These are phyloP conservation scores for Zaprionus vittiger DNA, from an alignment of 1,140 invertebrate genomes.

Conservation along the genomic window DNA sequence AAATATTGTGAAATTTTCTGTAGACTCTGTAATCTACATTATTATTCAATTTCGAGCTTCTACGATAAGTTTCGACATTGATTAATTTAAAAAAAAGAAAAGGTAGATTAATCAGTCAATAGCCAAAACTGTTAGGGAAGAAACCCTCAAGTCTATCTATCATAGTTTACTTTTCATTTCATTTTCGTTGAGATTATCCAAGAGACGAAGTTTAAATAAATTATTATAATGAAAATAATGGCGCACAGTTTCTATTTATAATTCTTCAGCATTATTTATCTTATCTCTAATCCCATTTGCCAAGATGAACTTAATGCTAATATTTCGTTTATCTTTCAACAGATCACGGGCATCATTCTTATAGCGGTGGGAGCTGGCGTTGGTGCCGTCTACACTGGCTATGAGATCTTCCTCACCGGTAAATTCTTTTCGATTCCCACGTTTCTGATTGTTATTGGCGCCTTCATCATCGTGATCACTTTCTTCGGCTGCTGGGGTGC, in stretches of 20 bases:
- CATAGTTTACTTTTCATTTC: not conserved
- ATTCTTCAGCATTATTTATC: not conserved
- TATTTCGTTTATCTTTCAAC: conserved; percentile 37
- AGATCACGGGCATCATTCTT: conserved; percentile 90
- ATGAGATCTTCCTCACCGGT: conserved; percentile 88
- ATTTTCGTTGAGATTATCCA: not conserved
- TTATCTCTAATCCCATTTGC: not conserved
- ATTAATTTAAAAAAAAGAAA: conserved; percentile 13
- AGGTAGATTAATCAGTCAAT: not conserved
- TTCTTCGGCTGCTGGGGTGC: conserved; percentile 96
- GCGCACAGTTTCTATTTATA: not conserved
- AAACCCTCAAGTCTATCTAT: not conserved
- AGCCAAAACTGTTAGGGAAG: not conserved
- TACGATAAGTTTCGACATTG: conserved; percentile 26
- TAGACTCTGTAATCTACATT: conserved; percentile 14
- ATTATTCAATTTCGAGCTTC: not conserved
- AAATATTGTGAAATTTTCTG: not conserved
- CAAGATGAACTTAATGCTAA: not conserved
- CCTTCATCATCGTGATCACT: conserved; percentile 91
- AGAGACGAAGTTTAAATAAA: not conserved
- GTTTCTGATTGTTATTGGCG: conserved; percentile 91
- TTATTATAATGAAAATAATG: not conserved
- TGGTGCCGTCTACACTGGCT: conserved; percentile 87
- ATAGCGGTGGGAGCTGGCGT: conserved; percentile 88
- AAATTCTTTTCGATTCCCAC: conserved; percentile 88